Evolutionary conservation across 2,113 vertebrate species (phyloP), one percentile per base, ranked within the genome.

Genomic region (Spermophilus dauricus): DNA sequence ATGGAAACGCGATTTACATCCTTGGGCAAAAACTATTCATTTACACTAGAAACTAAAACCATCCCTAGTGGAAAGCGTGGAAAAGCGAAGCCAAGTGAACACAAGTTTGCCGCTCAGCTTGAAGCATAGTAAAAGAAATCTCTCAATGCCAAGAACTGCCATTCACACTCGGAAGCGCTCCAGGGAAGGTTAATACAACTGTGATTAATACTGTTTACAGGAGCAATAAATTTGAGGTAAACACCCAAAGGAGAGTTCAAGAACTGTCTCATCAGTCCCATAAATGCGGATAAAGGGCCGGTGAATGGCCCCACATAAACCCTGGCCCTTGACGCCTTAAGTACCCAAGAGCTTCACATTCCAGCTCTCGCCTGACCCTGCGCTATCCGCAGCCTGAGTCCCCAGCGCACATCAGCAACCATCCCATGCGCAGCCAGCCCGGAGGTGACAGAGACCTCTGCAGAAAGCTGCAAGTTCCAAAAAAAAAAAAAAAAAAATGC

Each of bases 131-230:
- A 26, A 87, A 89, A 87, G 76, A 67, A 76, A 94, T 51, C 58
- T 12, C 88, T 17, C n/a, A 73, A 69, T 10, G 93, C 91, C 97
- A 75, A 94, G 73, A 88, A 34, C 51, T 89, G 93, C 95, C 81
- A 90, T 18, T 88, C 96, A 91, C 82, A 73, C 87, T 78, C 32
- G 5, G 81, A 92, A 86, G 83, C 32, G 78, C 91, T 90, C 82
- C 95, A 28, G 93, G 94, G 65, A 86, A 94, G 92, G 85, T 83
- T 91, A 92, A 53, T 30, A 53, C 77, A 28, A 32, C 61, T 17
- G 93, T 92, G 93, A 89, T 97, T 93, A 91, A 97, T 78, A 61
- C 56, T 84, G 81, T 96, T 97, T 91, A 95, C 96, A 48, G 81
- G 37, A 63, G 78, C 93, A 73, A 96, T 95, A 96, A 93, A 97